A percentile compares a stretch with the other conserved stretches of the same genome.
Conservation (phyloP, 2,888 invertebrate species). For the Andrena hattorfiana region DNA sequence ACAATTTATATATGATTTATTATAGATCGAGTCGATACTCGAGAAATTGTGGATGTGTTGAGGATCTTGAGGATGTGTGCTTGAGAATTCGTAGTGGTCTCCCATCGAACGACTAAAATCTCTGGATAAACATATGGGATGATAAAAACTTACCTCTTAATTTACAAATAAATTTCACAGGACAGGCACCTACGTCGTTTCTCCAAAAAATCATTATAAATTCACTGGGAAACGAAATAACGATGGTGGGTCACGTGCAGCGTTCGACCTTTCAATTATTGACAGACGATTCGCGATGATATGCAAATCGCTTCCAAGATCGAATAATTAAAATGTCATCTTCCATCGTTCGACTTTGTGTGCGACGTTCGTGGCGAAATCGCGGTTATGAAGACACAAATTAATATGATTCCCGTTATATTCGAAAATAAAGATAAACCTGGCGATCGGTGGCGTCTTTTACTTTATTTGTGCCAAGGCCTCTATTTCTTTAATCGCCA, state of each 20-base stretch:
- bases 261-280: conserved; percentile 22
- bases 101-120: not conserved
- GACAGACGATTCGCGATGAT: not conserved
- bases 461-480: conserved; percentile 25
- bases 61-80: no score
- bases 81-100: no score
- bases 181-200: not conserved
- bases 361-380: not conserved
- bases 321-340: conserved; percentile 46
- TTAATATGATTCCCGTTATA: conserved; percentile 25
- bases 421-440: not conserved
- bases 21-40: no score
- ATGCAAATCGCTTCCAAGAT: conserved; percentile 25
- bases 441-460: not conserved
- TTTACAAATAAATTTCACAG: not conserved
- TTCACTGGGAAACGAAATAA: conserved; percentile 1
- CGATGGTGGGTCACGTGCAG: conserved; percentile 18
- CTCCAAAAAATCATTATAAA: conserved; percentile 26
- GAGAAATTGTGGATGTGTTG: no score
- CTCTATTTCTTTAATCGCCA: conserved; percentile 6
- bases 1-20: no score
- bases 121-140: not conserved
- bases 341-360: conserved; percentile 7
- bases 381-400: not conserved
- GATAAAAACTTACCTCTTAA: not conserved